A percentile compares a stretch with the other conserved stretches of the same genome.
phyloP scores from a whole-genome alignment of 2,797 vertebrate species.

The Threskiornis aethiopicus region DNA sequence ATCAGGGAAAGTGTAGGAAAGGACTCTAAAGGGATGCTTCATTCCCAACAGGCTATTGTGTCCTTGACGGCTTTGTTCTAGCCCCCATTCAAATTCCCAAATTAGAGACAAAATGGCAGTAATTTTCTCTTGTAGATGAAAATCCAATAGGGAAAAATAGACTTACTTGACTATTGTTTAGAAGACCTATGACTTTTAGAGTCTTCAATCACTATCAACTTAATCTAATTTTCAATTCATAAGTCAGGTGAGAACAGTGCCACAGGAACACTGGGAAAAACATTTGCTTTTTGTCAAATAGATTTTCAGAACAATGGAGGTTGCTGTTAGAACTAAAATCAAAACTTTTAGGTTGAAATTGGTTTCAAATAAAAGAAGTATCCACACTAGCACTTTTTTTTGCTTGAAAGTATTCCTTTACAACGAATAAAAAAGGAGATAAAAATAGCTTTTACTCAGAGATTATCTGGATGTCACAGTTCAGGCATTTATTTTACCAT shows the following conservation, averaged over 20 bases:
- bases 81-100: neutral
- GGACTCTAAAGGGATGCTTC: neutral
- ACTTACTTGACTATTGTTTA: constrained; percentile 6
- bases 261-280: neutral
- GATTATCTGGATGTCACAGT: neutral
- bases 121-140: neutral
- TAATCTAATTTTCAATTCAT: neutral
- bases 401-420: neutral
- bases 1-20: neutral
- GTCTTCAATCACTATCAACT: constrained; percentile 6
- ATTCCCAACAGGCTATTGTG: neutral
- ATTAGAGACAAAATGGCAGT: neutral
- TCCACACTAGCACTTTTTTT: neutral
- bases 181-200: neutral
- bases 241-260: neutral
- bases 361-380: neutral
- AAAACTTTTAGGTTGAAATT: neutral
- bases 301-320: neutral
- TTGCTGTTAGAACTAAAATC: neutral
- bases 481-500: constrained; percentile 3
- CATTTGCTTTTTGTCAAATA: neutral
- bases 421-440: neutral
- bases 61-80: neutral
- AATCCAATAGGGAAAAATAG: neutral
- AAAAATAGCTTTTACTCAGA: neutral